These are phyloP conservation scores for Copsychus sechellarum DNA, from an alignment of 2,113 vertebrate genomes.

Conservation along the genomic window DNA sequence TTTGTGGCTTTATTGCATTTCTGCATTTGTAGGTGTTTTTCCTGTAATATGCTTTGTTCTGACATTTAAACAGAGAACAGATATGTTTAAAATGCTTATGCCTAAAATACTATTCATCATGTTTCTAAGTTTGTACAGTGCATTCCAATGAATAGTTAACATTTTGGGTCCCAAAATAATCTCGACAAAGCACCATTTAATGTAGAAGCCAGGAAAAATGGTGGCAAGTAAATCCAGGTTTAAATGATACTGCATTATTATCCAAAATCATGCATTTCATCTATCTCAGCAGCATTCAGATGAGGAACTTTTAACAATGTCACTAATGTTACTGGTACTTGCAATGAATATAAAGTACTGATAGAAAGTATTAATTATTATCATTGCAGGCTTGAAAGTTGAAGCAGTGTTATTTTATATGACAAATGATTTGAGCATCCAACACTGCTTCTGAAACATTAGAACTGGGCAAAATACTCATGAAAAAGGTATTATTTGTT, in stretches of 20 bases:
- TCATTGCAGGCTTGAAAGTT: conserved; percentile 24
- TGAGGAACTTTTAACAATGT: conserved; percentile 56
- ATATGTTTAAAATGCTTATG: conserved; percentile 41
- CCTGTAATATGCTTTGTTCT: conserved; percentile 60
- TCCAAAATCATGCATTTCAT: conserved; percentile 38
- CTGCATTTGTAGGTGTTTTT: conserved; percentile 66
- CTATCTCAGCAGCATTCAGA: conserved; percentile 25
- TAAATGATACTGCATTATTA: conserved; percentile 19
- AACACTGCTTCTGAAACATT: conserved; percentile 5
- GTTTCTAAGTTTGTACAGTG: conserved; percentile 52
- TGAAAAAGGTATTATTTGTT: conserved; percentile 12
- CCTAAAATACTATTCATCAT: conserved; percentile 55
- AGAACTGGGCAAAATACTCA: not conserved
- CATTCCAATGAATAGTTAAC: conserved; percentile 57
- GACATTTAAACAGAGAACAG: conserved; percentile 67
- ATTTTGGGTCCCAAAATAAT: conserved; percentile 57
- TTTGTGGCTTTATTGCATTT: conserved; percentile 59
- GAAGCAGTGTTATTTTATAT: conserved; percentile 30
- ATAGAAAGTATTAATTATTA: conserved; percentile 56
- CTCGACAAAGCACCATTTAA: conserved; percentile 40
- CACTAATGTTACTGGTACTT: conserved; percentile 26
- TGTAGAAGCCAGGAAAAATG: conserved; percentile 52
- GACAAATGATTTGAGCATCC: not conserved
- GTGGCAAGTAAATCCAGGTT: conserved; percentile 57
- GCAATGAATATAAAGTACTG: conserved; percentile 33